phyloP scores from a whole-genome alignment of 2,888 invertebrate genomes.

The Tinea semifulvella region DNA sequence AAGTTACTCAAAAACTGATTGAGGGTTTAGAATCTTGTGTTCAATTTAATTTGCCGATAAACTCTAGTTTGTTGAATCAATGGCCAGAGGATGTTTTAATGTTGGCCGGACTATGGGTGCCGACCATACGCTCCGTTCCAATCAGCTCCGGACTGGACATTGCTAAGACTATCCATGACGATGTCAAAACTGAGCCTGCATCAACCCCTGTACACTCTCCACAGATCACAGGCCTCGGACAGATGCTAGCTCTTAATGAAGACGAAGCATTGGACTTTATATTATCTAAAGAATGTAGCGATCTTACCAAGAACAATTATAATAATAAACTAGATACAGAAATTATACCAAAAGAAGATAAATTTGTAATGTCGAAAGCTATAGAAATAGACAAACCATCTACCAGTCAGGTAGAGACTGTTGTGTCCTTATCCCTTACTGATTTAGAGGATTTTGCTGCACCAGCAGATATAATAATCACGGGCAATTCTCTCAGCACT shows the following conservation, averaged over 20 bases:
- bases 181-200: conserved; percentile 46
- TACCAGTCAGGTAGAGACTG: conserved; percentile 32
- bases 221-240: conserved; percentile 49
- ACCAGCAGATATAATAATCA: conserved; percentile 38
- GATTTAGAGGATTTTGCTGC: conserved; percentile 43
- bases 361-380: conserved; percentile 15
- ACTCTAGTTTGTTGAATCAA: conserved; percentile 86
- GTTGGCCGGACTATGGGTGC: conserved; percentile 86
- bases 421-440: conserved; percentile 27
- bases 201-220: conserved; percentile 41
- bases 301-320: conserved; percentile 22
- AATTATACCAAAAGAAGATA: not conserved
- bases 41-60: conserved; percentile 78
- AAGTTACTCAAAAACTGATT: conserved; percentile 78
- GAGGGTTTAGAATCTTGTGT: conserved; percentile 80
- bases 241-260: conserved; percentile 68
- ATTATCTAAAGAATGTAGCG: conserved; percentile 57
- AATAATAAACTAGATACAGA: conserved; percentile 15
- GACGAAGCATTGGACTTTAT: conserved; percentile 79
- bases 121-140: conserved; percentile 79
- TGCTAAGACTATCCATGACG: conserved; percentile 68
- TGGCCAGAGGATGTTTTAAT: conserved; percentile 88
- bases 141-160: conserved; percentile 82
- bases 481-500: conserved; percentile 70
- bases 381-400: conserved; percentile 37